These are phyloP conservation scores for Caradrina clavipalpis DNA, from an alignment of 2,888 invertebrate genomes.

Conservation along the genomic window DNA sequence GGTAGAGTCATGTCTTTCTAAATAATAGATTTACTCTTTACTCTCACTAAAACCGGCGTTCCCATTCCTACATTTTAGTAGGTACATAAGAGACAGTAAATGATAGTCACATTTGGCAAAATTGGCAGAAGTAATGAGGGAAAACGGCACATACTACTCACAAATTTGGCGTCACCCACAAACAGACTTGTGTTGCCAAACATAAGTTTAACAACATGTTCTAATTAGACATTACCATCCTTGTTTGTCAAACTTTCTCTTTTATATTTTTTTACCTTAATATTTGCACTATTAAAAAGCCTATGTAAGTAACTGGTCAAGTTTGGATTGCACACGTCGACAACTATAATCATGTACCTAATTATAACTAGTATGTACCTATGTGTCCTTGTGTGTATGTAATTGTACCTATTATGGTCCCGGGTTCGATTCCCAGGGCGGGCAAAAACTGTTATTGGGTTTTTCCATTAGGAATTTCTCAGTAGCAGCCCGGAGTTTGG, in stretches of 20 bases:
- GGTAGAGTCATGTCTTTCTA: too few relatives aligned
- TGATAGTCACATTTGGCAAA: slow-evolving; percentile 4
- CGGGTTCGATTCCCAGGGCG: too few relatives aligned
- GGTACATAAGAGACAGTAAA: neutral
- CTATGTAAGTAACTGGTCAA: neutral
- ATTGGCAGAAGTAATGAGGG: slow-evolving; percentile 1
- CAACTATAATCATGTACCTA: neutral
- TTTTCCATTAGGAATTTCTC: too few relatives aligned
- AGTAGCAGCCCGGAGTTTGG: too few relatives aligned
- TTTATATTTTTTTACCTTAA: slow-evolving; percentile 19
- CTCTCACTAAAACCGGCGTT: too few relatives aligned
- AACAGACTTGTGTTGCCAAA: slow-evolving; percentile 21
- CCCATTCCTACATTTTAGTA: too few relatives aligned
- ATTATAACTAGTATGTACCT: too few relatives aligned
- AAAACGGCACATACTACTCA: slow-evolving; percentile 2
- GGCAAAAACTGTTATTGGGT: too few relatives aligned
- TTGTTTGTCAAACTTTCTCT: slow-evolving; percentile 32
- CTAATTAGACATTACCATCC: slow-evolving; percentile 28
- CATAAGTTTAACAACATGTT: slow-evolving; percentile 25
- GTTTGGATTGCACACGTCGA: neutral
- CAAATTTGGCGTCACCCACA: slow-evolving; percentile 29
- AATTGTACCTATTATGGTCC: too few relatives aligned
- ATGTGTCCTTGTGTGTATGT: too few relatives aligned
- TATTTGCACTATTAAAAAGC: neutral
- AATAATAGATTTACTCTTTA: too few relatives aligned